Base-by-base conservation (phyloP, 1,140 invertebrate genomes). In the Neodiprion pinetum region DNA sequence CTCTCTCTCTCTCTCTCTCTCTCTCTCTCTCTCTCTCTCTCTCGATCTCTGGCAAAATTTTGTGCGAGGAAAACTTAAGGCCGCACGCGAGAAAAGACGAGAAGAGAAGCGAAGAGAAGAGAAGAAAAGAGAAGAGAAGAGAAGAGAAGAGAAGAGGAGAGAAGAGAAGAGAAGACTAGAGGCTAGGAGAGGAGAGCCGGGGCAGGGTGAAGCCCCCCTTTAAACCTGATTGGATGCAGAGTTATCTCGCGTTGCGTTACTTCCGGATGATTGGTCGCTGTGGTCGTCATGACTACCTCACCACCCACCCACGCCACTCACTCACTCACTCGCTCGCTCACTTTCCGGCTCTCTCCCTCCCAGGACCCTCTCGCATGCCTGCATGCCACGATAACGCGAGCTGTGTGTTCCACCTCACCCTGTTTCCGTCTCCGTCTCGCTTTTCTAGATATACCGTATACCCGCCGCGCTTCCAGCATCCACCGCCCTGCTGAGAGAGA, bases 161-260 rank as follows among this genome's bases (percentile, higher is more conserved):
- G 70, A 10, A 49, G 70, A 5, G 53, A 9, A 61, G 7, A 71
- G 12, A 40, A 40, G 70, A 48, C 2, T 5, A 23, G 67, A 12
- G 17, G 67, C 7, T 9, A 11, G 70, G 48, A 12, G 14, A 28
- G 68, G 68, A 12, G 23, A 10, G 48, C 82, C 80, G 40, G 21
- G 67, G 67, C 21, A 11, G 67, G 10, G 67, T 11, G 79, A 40
- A 73, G 78, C 77, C 80, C 82, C 83, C 78, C 83, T 85, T 86
- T 88, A 89, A 88, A 89, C 83, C 87, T 88, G 87, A 88, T 88
- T 88, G 87, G 87, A 88, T 88, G 86, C 86, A 87, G 87, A 88
- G 87, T 88, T 88, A 88, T 88, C 87, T 88, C 87, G 86, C 86
- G 87, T 79, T 83, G 83, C 85, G 86, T 88, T 88, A 88, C 86